Conservation (phyloP, 2,113 vertebrate species). For the Oplegnathus fasciatus region DNA sequence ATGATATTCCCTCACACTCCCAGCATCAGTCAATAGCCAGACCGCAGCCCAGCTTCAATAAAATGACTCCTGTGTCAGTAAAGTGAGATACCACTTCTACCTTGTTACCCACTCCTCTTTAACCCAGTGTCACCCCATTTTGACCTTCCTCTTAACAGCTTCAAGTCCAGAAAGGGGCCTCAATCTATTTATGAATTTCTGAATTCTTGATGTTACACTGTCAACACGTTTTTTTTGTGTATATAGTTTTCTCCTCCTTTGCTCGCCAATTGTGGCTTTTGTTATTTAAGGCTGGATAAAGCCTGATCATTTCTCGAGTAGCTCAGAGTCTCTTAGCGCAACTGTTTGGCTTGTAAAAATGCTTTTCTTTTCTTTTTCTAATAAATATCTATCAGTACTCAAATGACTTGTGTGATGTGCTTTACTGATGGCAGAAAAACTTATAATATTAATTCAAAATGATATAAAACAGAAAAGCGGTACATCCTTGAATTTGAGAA, state of each 20-base stretch:
- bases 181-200: slow-evolving; percentile 43
- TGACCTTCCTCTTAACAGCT: slow-evolving; percentile 64
- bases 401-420: not conserved
- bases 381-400: slow-evolving; percentile 74
- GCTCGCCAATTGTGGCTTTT: slow-evolving; percentile 47
- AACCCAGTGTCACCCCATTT: slow-evolving; percentile 11
- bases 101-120: not conserved
- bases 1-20: not conserved
- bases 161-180: slow-evolving; percentile 84
- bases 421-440: not conserved
- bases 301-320: slow-evolving; percentile 4
- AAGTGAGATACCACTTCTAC: slow-evolving; percentile 10
- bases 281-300: slow-evolving; percentile 73
- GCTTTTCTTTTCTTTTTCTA: slow-evolving; percentile 76
- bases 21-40: not conserved
- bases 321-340: slow-evolving; percentile 17
- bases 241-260: slow-evolving; percentile 68
- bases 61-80: not conserved
- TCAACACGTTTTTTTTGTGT: slow-evolving; percentile 56
- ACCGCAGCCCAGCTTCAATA: not conserved
- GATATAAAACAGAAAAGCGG: no score
- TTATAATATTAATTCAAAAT: no score
- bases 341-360: slow-evolving; percentile 74
- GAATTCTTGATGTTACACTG: slow-evolving; percentile 69
- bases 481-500: no score